Evolutionary conservation across 2,797 vertebrate genomes (phyloP), one percentile per base, ranked within the genome.

Genomic region (Mionectes olivaceus): DNA sequence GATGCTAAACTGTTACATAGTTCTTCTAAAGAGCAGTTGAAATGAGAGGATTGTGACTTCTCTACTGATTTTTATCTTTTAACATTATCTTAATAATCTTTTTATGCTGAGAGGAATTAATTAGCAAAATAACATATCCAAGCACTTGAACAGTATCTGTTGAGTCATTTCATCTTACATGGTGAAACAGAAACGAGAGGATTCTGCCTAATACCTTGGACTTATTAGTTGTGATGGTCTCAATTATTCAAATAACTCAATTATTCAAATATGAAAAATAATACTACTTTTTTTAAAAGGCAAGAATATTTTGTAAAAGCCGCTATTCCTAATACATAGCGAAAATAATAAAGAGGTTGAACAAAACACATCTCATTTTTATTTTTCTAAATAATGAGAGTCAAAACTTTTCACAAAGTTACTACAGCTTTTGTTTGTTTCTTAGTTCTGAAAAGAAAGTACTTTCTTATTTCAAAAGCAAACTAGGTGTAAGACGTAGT

Each of bases 271-370:
- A 10, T 75, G 28, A 68, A 87, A 89, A 92, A 61, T 24, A 1
- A 33, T 41, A 27, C 4, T 44, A 9, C 13, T 56, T 56, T 73
- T 37, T 12, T 0, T 0, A 7, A 57, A 65, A 32, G 7, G 3
- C 7, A 27, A 33, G 4, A 33, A 13, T 57, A 61, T 60, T 87
- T 84, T 61, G 7, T 49, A 57, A 30, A 25, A 59, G n/a, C 5
- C 5, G 9, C 19, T 73, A 13, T 64, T 83, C 16, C 43, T 80
- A 56, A 68, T 25, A 25, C 9, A 9, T 23, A 50, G 4, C 13
- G 21, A 33, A 87, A 80, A 79, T 52, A 77, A 23, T 23, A 75
- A 78, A 59, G 15, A 6, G 0, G 14, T 65, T 71, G 28, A 44
- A 27, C 15, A 35, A 77, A 74, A 44, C 5, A 18, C 7, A 35